Evolutionary conservation across 2,888 invertebrate genomes (phyloP).

Genomic region (Amblyjoppa fuscipennis): DNA sequence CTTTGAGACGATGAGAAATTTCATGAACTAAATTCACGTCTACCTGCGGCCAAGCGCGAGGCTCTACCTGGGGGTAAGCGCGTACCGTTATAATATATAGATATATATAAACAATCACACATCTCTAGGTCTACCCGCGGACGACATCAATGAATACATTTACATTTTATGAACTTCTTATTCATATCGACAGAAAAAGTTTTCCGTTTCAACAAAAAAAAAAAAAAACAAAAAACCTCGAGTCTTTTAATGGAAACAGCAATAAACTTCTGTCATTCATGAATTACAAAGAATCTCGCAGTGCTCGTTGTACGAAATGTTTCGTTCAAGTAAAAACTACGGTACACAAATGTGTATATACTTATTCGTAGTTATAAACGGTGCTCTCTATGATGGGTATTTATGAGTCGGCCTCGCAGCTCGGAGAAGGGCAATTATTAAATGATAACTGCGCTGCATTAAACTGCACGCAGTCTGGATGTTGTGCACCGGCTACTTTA

Average conservation of each 20-base stretch:
- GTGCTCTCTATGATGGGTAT: conserved; percentile 22
- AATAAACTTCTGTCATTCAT: neutral
- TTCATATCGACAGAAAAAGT: neutral
- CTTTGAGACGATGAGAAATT: conserved; percentile 34
- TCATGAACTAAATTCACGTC: conserved; percentile 66
- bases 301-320: neutral
- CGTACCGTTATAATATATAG: neutral
- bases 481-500: conserved; percentile 28
- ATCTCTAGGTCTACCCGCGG: neutral
- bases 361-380: conserved; percentile 2
- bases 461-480: conserved; percentile 24
- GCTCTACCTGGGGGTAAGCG: no score
- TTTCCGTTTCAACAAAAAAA: neutral
- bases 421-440: conserved; percentile 39
- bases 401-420: conserved; percentile 7
- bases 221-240: neutral
- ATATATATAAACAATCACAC: neutral
- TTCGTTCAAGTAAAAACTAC: neutral
- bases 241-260: neutral
- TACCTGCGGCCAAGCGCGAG: neutral
- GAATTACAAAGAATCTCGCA: neutral
- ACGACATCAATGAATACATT: neutral
- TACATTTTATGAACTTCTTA: neutral
- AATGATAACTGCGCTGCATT: conserved; percentile 47
- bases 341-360: neutral